phyloP scores from a whole-genome alignment of 2,797 vertebrate genomes.

The Spea hammondii region DNA sequence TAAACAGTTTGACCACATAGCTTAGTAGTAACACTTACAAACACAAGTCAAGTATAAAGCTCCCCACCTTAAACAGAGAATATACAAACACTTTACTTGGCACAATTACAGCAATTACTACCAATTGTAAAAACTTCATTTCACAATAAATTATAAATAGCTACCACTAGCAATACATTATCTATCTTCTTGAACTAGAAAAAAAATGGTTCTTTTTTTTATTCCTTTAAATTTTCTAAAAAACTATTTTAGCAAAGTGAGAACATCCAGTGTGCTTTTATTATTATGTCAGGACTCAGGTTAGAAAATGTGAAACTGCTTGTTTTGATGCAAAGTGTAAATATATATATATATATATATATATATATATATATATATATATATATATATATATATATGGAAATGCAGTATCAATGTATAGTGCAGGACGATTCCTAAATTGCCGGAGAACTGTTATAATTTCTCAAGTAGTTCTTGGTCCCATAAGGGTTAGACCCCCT shows the following conservation, averaged over 20 bases:
- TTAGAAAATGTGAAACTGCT: conserved; percentile 36
- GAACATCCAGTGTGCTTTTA: conserved; percentile 42
- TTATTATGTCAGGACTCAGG: conserved; percentile 29
- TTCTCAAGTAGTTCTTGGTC: background rate
- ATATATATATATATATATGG: conserved; percentile 30
- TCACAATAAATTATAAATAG: conserved; percentile 68
- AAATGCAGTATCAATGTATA: conserved; percentile 3
- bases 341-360: conserved; percentile 34
- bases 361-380: conserved; percentile 16
- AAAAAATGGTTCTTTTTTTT: conserved; percentile 22
- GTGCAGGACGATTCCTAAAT: background rate
- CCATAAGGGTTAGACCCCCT: background rate
- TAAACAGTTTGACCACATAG: conserved; percentile 7
- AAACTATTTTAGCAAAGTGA: conserved; percentile 54
- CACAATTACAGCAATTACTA: conserved; percentile 53
- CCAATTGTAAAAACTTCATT: conserved; percentile 57
- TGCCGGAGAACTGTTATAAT: background rate
- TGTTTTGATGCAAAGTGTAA: conserved; percentile 14
- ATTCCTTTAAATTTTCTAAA: conserved; percentile 52
- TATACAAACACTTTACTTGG: conserved; percentile 40
- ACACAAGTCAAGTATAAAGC: conserved; percentile 55
- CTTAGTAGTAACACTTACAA: conserved; percentile 6
- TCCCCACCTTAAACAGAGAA: conserved; percentile 45
- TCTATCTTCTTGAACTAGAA: conserved; percentile 25
- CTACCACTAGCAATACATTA: conserved; percentile 53